phyloP scores from a whole-genome alignment of 2,113 vertebrate species.

The Myiozetetes cayanensis region DNA sequence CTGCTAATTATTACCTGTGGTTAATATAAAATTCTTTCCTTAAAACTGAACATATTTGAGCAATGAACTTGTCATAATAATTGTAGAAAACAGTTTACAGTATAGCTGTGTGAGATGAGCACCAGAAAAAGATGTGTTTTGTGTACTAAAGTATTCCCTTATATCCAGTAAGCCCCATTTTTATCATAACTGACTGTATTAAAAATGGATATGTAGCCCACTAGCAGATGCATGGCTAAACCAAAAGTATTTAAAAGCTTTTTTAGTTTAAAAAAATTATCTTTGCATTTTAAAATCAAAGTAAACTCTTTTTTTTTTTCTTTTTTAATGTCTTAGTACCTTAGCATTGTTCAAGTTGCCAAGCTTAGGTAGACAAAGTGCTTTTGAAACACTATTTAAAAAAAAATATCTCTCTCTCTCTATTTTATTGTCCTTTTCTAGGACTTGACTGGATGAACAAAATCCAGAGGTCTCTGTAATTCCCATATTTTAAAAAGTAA shows the following conservation, averaged over 20 bases:
- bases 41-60: conserved; percentile 68
- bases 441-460: conserved; percentile 69
- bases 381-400: conserved; percentile 80
- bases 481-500: conserved; percentile 72
- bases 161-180: conserved; percentile 73
- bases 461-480: conserved; percentile 72
- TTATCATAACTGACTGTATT: conserved; percentile 64
- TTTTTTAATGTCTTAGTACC: conserved; percentile 73
- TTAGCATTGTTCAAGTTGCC: conserved; percentile 78
- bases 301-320: conserved; percentile 66
- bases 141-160: conserved; percentile 71
- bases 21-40: conserved; percentile 66
- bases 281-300: conserved; percentile 74
- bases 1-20: conserved; percentile 65
- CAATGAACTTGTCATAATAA: conserved; percentile 67
- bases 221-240: conserved; percentile 69
- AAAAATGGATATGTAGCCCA: conserved; percentile 71
- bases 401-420: conserved; percentile 67
- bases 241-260: conserved; percentile 73
- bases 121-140: conserved; percentile 77
- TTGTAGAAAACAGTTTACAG: conserved; percentile 74
- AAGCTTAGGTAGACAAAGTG: conserved; percentile 85
- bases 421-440: conserved; percentile 71
- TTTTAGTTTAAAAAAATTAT: conserved; percentile 69
- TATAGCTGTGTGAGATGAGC: conserved; percentile 81